Percentiles rank a stretch among this genome's conserved stretches.
Evolutionary conservation across 1,140 invertebrate genomes (phyloP).

Genomic region (Lepidurus arcticus): DNA sequence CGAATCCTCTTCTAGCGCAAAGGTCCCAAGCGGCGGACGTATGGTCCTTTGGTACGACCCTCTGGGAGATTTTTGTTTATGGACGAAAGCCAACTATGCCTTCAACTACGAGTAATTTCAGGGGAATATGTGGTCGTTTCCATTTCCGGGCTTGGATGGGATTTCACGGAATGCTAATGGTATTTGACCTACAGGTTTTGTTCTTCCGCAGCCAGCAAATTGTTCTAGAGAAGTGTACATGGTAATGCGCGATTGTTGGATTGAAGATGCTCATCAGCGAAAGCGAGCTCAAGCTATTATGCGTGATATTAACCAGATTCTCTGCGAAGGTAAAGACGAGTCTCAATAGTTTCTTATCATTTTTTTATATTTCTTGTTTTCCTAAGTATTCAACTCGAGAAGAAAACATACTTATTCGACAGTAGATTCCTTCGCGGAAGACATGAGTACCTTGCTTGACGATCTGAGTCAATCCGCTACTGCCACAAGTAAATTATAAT

Average conservation of each 20-base stretch:
- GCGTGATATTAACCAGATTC: constrained; percentile 72
- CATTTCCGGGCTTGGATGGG: neutral
- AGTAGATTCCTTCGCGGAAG: constrained; percentile 24
- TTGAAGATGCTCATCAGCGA: constrained; percentile 58
- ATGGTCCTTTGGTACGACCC: constrained; percentile 80
- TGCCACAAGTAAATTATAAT: neutral
- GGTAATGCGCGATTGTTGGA: constrained; percentile 85
- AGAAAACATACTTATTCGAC: constrained; percentile 45
- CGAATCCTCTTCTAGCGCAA: constrained; percentile 58
- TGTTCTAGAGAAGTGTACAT: constrained; percentile 77
- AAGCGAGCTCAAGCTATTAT: constrained; percentile 73
- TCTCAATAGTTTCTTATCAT: constrained; percentile 13
- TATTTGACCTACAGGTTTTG: constrained; percentile 32
- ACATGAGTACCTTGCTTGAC: neutral
- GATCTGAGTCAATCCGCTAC: neutral
- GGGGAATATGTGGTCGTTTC: neutral
- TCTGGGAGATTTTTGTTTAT: constrained; percentile 83
- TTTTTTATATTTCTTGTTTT: constrained; percentile 25
- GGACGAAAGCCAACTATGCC: constrained; percentile 47
- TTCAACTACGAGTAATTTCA: constrained; percentile 14
- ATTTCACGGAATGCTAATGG: neutral
- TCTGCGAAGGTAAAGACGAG: constrained; percentile 57
- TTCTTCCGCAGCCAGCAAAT: constrained; percentile 59
- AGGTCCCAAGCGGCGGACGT: constrained; percentile 64
- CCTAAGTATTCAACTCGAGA: constrained; percentile 54